phyloP scores from a whole-genome alignment of 2,797 vertebrate genomes.

The Chaetophractus vellerosus region DNA sequence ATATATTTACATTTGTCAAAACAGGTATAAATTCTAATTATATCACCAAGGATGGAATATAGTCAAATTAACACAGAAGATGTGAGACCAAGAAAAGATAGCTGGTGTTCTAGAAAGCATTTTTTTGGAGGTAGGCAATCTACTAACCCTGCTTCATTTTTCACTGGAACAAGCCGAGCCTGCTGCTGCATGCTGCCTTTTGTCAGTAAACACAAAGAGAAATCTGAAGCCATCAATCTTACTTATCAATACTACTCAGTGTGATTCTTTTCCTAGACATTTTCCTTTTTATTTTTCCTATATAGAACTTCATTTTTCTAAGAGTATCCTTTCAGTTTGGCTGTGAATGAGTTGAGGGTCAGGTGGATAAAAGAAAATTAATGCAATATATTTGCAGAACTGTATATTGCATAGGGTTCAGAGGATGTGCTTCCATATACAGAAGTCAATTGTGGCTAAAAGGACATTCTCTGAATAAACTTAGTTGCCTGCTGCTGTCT shows the following conservation, averaged over 20 bases:
- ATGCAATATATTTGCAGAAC: slow-evolving; percentile 64
- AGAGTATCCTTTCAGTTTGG: slow-evolving; percentile 70
- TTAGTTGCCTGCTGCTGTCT: slow-evolving; percentile 56
- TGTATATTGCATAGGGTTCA: slow-evolving; percentile 44
- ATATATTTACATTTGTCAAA: slow-evolving; percentile 87
- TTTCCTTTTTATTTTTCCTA: slow-evolving; percentile 84
- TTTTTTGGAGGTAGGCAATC: slow-evolving; percentile 85
- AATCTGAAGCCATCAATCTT: slow-evolving; percentile 90
- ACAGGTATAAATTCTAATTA: slow-evolving; percentile 82
- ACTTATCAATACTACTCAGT: slow-evolving; percentile 88
- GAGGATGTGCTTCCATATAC: slow-evolving; percentile 47
- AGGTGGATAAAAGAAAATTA: slow-evolving; percentile 72
- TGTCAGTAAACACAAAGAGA: slow-evolving; percentile 90
- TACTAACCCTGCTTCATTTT: slow-evolving; percentile 87
- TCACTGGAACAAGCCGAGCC: slow-evolving; percentile 83
- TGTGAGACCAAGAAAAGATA: slow-evolving; percentile 79
- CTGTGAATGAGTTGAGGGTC: slow-evolving; percentile 74
- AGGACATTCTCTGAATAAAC: slow-evolving; percentile 62
- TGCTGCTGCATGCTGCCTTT: slow-evolving; percentile 84
- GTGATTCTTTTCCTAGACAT: slow-evolving; percentile 85
- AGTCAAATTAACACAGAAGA: slow-evolving; percentile 82
- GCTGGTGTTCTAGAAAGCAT: slow-evolving; percentile 77
- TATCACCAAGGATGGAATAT: slow-evolving; percentile 86
- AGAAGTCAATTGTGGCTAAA: slow-evolving; percentile 71
- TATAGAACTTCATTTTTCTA: slow-evolving; percentile 85